phyloP scores from a whole-genome alignment of 92 coral and sea anemone genomes.

The Porites cylindrica region DNA sequence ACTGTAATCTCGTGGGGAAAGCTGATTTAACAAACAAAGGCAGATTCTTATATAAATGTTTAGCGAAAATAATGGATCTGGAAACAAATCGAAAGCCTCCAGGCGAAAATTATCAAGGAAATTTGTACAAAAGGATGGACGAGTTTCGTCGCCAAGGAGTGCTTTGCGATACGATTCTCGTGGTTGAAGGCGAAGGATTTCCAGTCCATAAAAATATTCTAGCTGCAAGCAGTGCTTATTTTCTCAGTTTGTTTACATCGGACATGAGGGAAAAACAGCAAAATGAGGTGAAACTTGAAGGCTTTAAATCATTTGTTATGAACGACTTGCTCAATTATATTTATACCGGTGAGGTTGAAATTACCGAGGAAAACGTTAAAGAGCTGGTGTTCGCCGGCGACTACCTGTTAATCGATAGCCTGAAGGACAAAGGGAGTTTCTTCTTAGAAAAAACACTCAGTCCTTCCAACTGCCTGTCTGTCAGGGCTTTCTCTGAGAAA shows the following conservation, averaged over 20 bases:
- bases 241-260: constrained; percentile 88
- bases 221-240: constrained; percentile 91
- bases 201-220: constrained; percentile 90
- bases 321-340: constrained; percentile 87
- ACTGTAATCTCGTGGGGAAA: background rate
- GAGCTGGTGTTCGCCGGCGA: constrained; percentile 93
- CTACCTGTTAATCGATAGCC: constrained; percentile 76
- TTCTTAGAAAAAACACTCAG: constrained; percentile 76
- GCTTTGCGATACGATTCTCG: constrained; percentile 82
- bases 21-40: background rate
- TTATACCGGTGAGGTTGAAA: constrained; percentile 85
- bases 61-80: constrained; percentile 14
- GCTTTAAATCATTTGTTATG: constrained; percentile 79
- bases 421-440: constrained; percentile 83
- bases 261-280: constrained; percentile 88
- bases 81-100: background rate
- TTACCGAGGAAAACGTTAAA: constrained; percentile 84
- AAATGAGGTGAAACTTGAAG: constrained; percentile 69
- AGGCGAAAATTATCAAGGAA: constrained; percentile 60
- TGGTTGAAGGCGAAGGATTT: constrained; percentile 83
- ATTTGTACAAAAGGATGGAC: constrained; percentile 69
- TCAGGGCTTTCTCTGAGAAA: constrained; percentile 88
- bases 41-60: background rate
- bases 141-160: constrained; percentile 84
- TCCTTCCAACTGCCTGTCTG: constrained; percentile 88